Evolutionary conservation across 2,797 vertebrate genomes (phyloP).

Genomic region (Chloroceryle amazona): DNA sequence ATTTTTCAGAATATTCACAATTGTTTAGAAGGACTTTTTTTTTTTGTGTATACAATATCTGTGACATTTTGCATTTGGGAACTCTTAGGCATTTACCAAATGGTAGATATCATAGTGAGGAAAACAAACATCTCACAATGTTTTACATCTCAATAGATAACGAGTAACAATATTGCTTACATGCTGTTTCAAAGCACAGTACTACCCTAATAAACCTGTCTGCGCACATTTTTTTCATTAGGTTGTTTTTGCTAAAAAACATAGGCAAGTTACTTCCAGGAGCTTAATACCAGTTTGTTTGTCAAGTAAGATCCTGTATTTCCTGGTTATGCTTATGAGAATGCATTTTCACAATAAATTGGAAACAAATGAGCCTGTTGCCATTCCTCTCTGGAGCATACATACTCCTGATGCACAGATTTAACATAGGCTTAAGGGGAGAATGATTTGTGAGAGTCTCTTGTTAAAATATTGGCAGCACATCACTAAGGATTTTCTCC

Average conservation of each 20-base stretch:
- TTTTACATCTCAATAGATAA: not conserved
- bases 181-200: not conserved
- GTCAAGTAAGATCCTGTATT: not conserved
- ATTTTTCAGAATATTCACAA: not conserved
- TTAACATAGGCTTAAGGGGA: slow-evolving; percentile 42
- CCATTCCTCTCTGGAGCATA: not conserved
- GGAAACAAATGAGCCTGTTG: slow-evolving; percentile 1
- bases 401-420: not conserved
- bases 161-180: not conserved
- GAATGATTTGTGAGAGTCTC: slow-evolving; percentile 18
- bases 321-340: slow-evolving; percentile 4
- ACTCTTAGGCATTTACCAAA: not conserved
- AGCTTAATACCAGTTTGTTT: not conserved
- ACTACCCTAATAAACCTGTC: not conserved
- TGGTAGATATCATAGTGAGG: not conserved
- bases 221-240: not conserved
- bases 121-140: not conserved
- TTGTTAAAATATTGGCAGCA: slow-evolving; percentile 59
- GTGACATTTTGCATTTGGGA: not conserved
- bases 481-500: slow-evolving; percentile 52
- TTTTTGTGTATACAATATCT: not conserved
- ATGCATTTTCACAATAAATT: not conserved
- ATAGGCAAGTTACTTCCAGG: not conserved
- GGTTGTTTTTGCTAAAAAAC: not conserved
- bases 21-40: rapidly evolving